These are phyloP conservation scores for Pycnonotus jocosus DNA, from an alignment of 2,113 vertebrate species.

Conservation along the genomic window DNA sequence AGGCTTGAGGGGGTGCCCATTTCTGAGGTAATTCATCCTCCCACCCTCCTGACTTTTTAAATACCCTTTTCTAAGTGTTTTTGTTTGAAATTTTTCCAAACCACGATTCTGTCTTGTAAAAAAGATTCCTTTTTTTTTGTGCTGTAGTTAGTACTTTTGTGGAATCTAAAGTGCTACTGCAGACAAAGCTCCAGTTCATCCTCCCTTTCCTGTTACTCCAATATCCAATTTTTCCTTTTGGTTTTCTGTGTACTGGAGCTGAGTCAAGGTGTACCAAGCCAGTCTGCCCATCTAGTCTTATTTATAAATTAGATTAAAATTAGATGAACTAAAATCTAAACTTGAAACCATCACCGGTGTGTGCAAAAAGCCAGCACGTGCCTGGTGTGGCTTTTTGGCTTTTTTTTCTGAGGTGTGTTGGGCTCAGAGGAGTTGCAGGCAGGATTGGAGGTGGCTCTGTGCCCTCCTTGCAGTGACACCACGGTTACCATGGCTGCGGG, in stretches of 20 bases:
- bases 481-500: not conserved
- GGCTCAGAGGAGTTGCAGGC: not conserved
- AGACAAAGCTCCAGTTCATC: not conserved
- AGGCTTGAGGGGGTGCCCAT: not conserved
- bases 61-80: not conserved
- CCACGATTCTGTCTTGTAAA: not conserved
- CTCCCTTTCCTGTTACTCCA: not conserved
- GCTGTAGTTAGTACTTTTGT: accelerated
- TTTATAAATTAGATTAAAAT: not conserved
- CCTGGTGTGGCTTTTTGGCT: not conserved
- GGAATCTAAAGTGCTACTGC: not conserved
- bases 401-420: not conserved
- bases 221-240: accelerated
- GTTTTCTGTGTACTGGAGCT: not conserved
- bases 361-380: not conserved
- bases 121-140: not conserved
- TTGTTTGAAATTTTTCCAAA: not conserved
- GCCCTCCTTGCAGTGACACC: not conserved
- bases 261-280: not conserved
- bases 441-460: not conserved
- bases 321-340: not conserved
- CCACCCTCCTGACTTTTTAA: not conserved
- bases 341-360: accelerated
- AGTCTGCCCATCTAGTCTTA: not conserved
- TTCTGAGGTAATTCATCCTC: not conserved